Base-by-base conservation (phyloP, 2,113 vertebrate species). In the Columba janthina region DNA sequence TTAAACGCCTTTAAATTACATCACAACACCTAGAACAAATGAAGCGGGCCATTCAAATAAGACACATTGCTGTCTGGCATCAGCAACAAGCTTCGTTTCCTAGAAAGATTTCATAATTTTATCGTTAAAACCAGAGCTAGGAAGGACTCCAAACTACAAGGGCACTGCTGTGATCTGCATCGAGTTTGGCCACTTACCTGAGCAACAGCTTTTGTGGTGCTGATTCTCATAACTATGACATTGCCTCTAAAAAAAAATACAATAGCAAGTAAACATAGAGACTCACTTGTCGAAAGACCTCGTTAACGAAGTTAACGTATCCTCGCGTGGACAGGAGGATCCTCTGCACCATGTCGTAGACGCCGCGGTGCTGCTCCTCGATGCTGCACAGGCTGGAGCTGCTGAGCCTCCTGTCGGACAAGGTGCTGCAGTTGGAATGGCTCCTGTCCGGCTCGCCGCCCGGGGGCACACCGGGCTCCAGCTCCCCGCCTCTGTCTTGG, bases 261-360 rank as follows among this genome's bases (percentile, higher is more conserved):
- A 64, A 58, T 13, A 65, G 62, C 50, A 83, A 11, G 14, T 51
- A 34, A 31, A 21, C 28, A 15, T 10, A 62, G 3, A 56, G 26
- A 60, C 97, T 32, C 46, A 99, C 99, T 98, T 99, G 99, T 42
- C 98, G 98, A 98, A 99, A 99, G 88, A 99, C 98, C 97, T 99
- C 99, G 12, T 99, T 99, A 96, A 99, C 99, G 38, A 99, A 99
- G 96, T 99, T 99, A 81, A 99, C 97, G 15, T 99, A 99, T 85
- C 99, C 99, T 3, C 99, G 97, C 1, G 99, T 99, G 82, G 99
- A 99, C 34, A 99, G 93, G 28, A 99, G 98, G 91, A 99, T 99
- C 82, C 96, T 97, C 75, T 99, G 99, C 95, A 99, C 99, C 99
- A 99, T 99, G 73, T 99, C 99, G 12, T 99, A 99, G 53, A 99